Percentiles rank a stretch among this genome's conserved stretches.
Evolutionary conservation across 2,113 vertebrate genomes (phyloP).

Genomic region (Dissostichus mawsoni): DNA sequence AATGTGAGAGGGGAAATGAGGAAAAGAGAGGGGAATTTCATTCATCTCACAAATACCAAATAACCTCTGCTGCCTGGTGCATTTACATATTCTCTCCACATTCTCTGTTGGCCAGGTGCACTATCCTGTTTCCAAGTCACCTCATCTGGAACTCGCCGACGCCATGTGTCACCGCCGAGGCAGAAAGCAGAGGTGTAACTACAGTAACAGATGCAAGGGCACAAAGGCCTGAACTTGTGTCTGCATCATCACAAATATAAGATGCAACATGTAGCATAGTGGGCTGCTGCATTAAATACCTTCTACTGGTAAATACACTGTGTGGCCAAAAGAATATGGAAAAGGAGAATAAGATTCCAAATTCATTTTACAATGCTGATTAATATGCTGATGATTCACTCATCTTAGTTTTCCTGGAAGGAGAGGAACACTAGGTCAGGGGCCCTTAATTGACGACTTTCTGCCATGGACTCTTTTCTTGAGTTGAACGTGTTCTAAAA

Average conservation of each 20-base stretch:
- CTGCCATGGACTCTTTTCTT: too few relatives aligned
- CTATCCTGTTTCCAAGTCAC: slow-evolving; percentile 56
- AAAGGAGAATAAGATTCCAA: neutral
- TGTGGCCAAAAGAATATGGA: slow-evolving; percentile 9
- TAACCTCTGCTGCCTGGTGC: slow-evolving; percentile 63
- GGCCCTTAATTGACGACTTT: too few relatives aligned
- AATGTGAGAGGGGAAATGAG: slow-evolving; percentile 79
- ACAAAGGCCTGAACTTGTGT: slow-evolving; percentile 34
- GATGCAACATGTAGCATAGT: neutral
- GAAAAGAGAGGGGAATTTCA: slow-evolving; percentile 70
- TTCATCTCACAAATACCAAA: slow-evolving; percentile 81
- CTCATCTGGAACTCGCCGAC: slow-evolving; percentile 48
- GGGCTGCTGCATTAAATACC: neutral
- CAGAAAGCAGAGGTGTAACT: slow-evolving; percentile 44
- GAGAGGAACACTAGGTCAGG: too few relatives aligned
- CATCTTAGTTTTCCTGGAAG: too few relatives aligned
- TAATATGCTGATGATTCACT: neutral
- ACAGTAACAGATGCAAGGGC: slow-evolving; percentile 39
- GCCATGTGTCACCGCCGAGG: slow-evolving; percentile 25
- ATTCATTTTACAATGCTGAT: neutral
- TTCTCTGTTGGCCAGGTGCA: slow-evolving; percentile 59
- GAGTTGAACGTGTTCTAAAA: too few relatives aligned
- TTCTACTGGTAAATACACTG: neutral
- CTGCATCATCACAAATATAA: slow-evolving; percentile 19
- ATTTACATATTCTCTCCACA: slow-evolving; percentile 71